phyloP scores from a whole-genome alignment of 2,888 invertebrate genomes.

The Tachina fera region DNA sequence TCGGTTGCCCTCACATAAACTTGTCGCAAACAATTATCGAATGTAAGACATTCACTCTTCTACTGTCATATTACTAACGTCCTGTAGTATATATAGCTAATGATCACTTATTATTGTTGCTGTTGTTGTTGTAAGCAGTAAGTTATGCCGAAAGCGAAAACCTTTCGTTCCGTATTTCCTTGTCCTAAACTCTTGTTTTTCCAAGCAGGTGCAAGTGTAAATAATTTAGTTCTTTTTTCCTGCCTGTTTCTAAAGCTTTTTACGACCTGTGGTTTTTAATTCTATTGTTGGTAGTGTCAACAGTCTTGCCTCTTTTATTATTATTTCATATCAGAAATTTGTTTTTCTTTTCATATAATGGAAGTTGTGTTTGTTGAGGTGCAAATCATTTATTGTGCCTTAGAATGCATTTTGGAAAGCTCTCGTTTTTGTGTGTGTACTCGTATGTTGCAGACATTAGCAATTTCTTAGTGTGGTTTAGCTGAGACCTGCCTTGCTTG shows the following conservation, averaged over 20 bases:
- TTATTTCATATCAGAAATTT: slow-evolving; percentile 11
- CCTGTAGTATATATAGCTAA: neutral
- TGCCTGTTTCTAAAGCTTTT: slow-evolving; percentile 3
- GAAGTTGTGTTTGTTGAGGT: slow-evolving; percentile 9
- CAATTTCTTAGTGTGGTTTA: neutral
- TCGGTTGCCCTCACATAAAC: slow-evolving; percentile 31
- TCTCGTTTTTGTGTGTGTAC: slow-evolving; percentile 41
- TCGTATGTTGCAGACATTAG: slow-evolving; percentile 9
- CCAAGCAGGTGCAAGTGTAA: neutral
- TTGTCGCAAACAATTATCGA: slow-evolving; percentile 49
- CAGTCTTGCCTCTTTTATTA: slow-evolving; percentile 38
- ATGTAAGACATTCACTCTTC: neutral
- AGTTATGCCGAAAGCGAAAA: slow-evolving; percentile 29
- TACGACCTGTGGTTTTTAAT: slow-evolving; percentile 10
- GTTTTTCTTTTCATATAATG: slow-evolving; percentile 20
- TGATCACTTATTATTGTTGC: neutral
- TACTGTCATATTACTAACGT: neutral
- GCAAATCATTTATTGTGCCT: neutral
- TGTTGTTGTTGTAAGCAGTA: neutral
- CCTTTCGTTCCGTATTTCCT: neutral
- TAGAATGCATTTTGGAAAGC: slow-evolving; percentile 33
- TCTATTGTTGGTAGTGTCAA: slow-evolving; percentile 39
- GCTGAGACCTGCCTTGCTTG: neutral
- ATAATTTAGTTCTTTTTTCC: slow-evolving; percentile 1
- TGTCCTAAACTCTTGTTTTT: neutral